Percentiles rank a stretch among this genome's conserved stretches.
phyloP scores from a whole-genome alignment of 37 sponge, comb jelly and placozoan species.

The Eunapius fragilis region DNA sequence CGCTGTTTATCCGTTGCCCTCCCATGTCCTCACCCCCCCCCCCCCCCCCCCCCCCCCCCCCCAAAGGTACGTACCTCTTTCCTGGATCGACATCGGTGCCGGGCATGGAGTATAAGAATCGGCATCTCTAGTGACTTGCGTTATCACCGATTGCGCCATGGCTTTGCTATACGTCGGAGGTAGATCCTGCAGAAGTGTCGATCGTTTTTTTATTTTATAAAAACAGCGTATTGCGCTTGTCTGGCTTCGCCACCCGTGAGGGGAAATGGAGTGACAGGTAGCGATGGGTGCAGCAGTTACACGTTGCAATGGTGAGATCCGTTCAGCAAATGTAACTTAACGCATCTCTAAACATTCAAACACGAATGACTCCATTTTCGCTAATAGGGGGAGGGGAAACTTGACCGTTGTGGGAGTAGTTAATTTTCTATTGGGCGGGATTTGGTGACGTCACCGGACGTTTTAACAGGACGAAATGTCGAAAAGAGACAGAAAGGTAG shows the following conservation, averaged over 20 bases:
- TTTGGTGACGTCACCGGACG: conserved; percentile 1
- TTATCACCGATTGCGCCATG: conserved; percentile 73
- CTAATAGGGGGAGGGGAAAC: not conserved
- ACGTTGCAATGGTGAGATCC: not conserved
- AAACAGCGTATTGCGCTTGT: not conserved
- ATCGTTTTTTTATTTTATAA: not conserved
- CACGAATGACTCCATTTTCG: conserved; percentile 12
- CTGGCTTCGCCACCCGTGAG: not conserved
- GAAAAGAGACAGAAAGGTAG: conserved; percentile 60
- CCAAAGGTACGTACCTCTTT: not conserved
- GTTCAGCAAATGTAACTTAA: not conserved
- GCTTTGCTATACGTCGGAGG: not conserved
- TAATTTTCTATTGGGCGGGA: not conserved
- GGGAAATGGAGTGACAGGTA: not conserved
- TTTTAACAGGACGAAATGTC: conserved; percentile 8
- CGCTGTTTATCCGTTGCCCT: too few relatives aligned
- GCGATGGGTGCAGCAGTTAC: not conserved
- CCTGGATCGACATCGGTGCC: conserved; percentile 19
- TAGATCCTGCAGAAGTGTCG: not conserved
- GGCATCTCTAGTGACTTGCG: conserved; percentile 67
- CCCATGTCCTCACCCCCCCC: too few relatives aligned
- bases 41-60: too few relatives aligned
- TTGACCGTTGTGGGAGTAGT: conserved; percentile 1
- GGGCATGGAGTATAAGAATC: conserved; percentile 58
- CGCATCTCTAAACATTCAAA: not conserved